Percentiles rank a stretch among this genome's conserved stretches.
Evolutionary conservation across 2,113 vertebrate species (phyloP).

Genomic region (Hypanus sabinus): DNA sequence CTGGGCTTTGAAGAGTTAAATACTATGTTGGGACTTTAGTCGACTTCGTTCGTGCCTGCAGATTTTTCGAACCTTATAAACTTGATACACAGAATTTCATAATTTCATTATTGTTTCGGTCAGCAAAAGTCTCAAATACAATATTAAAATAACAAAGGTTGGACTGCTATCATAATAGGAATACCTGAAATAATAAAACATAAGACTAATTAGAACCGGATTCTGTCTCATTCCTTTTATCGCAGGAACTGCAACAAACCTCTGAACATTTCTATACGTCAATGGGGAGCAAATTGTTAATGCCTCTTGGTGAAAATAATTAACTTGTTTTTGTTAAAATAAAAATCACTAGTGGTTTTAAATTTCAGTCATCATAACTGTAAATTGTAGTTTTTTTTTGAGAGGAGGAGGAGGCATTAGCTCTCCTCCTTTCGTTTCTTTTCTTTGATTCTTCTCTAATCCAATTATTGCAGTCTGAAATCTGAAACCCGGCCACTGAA

Average conservation of each 20-base stretch:
- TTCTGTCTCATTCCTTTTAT: slow-evolving; percentile 12
- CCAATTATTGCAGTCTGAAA: slow-evolving; percentile 29
- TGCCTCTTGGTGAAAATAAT: neutral
- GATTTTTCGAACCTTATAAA: slow-evolving; percentile 10
- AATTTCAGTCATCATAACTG: neutral
- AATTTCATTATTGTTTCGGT: neutral
- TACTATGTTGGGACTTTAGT: slow-evolving; percentile 37
- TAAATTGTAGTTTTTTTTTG: neutral
- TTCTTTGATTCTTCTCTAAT: slow-evolving; percentile 26
- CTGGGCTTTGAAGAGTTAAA: slow-evolving; percentile 28
- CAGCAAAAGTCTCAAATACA: neutral
- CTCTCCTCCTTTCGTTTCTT: neutral
- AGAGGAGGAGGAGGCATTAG: neutral
- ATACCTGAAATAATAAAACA: neutral
- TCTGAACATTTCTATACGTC: slow-evolving; percentile 26
- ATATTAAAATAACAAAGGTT: neutral
- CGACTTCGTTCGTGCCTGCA: slow-evolving; percentile 33
- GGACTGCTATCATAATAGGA: neutral
- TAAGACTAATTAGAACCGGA: slow-evolving; percentile 27
- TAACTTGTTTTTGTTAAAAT: neutral
- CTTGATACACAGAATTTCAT: slow-evolving; percentile 15
- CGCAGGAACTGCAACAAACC: slow-evolving; percentile 22
- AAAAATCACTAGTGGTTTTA: neutral
- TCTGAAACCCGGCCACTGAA: slow-evolving; percentile 28
- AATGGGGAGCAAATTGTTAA: neutral